Base-by-base conservation (phyloP, 1,140 invertebrate genomes). In the Limonius californicus region DNA sequence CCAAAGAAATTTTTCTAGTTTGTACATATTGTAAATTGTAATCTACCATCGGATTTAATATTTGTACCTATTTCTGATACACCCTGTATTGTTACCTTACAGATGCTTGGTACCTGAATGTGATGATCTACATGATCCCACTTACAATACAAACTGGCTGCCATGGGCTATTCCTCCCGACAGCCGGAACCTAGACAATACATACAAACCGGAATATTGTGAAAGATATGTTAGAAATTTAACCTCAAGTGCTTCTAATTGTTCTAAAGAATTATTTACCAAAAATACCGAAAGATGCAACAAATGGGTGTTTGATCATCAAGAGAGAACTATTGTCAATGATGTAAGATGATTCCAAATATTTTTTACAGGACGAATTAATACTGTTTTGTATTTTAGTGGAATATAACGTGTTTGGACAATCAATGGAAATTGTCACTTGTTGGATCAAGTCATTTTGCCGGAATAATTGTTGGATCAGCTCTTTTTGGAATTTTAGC, bases 341-440 rank as follows among this genome's bases (percentile, higher is more conserved):
- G 81, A 85, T 59, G 81, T 82, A 68, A 75, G 74, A 62, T 14
- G 6, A 4, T n/a, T n/a, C n/a, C n/a, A n/a, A n/a, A n/a, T n/a
- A n/a, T n/a, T n/a, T n/a, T n/a, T n/a, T n/a, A n/a, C n/a, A n/a
- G n/a, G n/a, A n/a, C n/a, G n/a, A n/a, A n/a, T n/a, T n/a, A n/a
- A 32, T 32, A 32, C 11, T 6, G 12, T 45, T 45, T 7, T n/a
- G 14, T 43, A 1, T 74, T 77, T 50, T 62, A 84, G 77, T 85
- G 83, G 80, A 72, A 79, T 0, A 71, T 85, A n/a, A 82, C 80
- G 11, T 85, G 83, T 64, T 69, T 75, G 23, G 80, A 84, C 65
- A 84, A 85, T 60, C 74, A 80, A 61, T 87, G 86, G 84, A 84
- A 84, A 64, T 70, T 86, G 42, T 82, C 84, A 0, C 75, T 86